These are phyloP conservation scores for Eciton burchellii DNA, from an alignment of 1,140 invertebrate species.

Conservation along the genomic window DNA sequence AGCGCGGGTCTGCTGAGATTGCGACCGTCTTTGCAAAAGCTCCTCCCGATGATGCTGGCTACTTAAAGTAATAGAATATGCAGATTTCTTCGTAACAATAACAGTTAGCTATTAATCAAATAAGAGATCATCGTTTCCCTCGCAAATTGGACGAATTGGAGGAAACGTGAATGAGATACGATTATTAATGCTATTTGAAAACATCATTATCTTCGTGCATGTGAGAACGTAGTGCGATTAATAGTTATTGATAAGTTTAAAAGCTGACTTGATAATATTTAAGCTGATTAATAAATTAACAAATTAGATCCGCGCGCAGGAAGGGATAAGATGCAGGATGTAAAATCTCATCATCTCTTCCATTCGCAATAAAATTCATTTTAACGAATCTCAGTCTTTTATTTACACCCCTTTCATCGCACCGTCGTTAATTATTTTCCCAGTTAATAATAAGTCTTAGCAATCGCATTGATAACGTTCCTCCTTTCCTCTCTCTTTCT, in stretches of 20 bases:
- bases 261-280: too few species aligned
- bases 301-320: neutral
- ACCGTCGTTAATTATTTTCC: neutral
- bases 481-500: neutral
- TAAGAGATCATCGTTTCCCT: neutral
- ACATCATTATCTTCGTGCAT: slow-evolving; percentile 1
- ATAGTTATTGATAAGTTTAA: slow-evolving; percentile 14
- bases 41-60: neutral
- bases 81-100: slow-evolving; percentile 30
- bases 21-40: neutral
- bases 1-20: neutral
- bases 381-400: neutral
- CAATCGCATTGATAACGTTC: neutral
- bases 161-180: neutral
- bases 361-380: neutral
- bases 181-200: slow-evolving; percentile 27
- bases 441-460: too few species aligned
- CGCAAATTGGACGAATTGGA: neutral
- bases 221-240: neutral
- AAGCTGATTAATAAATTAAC: too few species aligned
- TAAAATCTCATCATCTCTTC: neutral
- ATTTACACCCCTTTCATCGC: too few species aligned
- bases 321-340: neutral
- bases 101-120: slow-evolving; percentile 26
- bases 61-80: slow-evolving; percentile 46